Conservation (phyloP, 2,797 vertebrate species). For the Propithecus deckenii region DNA sequence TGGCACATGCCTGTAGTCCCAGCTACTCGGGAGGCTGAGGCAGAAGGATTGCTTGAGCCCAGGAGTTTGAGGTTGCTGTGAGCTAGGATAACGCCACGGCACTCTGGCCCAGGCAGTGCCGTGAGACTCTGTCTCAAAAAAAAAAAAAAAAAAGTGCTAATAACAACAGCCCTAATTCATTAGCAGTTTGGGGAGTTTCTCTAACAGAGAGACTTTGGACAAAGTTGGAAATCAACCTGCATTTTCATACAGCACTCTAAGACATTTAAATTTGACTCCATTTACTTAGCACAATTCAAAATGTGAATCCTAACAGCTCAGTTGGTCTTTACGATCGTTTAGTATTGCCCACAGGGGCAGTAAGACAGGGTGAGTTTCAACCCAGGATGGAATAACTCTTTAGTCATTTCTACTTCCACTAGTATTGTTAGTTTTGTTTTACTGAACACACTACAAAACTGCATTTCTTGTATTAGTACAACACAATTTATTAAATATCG, state of each 20-base stretch:
- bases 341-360: neutral
- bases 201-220: neutral
- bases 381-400: neutral
- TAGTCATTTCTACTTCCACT: neutral
- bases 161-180: neutral
- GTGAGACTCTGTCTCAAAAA: too few species aligned
- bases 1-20: too few species aligned
- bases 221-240: neutral
- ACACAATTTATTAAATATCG: neutral
- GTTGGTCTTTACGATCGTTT: neutral
- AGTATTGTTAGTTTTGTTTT: neutral
- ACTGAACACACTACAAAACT: constrained; percentile 7
- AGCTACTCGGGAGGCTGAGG: too few species aligned
- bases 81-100: too few species aligned
- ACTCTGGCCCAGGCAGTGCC: too few species aligned
- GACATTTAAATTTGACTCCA: neutral
- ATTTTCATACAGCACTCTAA: constrained; percentile 7
- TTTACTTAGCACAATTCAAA: neutral
- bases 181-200: neutral
- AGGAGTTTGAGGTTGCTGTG: too few species aligned
- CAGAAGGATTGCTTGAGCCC: too few species aligned
- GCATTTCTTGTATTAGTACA: neutral
- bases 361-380: neutral
- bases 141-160: too few species aligned
- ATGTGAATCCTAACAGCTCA: neutral